Conservation (phyloP, 2,113 vertebrate species). For the Tapirus terrestris region DNA sequence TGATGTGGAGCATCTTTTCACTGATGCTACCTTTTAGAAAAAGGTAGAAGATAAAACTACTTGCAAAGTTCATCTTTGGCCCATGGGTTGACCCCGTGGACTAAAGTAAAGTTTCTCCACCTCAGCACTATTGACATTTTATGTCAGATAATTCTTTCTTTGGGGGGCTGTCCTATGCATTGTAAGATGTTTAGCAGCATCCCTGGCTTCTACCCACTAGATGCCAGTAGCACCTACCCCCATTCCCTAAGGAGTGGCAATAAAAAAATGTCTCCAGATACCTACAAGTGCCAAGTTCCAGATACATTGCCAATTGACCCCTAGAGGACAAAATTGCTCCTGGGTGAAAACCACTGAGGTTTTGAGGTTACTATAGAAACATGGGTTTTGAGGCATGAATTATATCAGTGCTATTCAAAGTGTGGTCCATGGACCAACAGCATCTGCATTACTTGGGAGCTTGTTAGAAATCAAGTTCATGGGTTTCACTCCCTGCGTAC, state of each 20-base stretch:
- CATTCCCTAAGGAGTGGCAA: background rate
- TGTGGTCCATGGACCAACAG: background rate
- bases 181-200: background rate
- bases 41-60: background rate
- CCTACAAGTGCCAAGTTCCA: background rate
- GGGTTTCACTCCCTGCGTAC: background rate
- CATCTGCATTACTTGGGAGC: background rate
- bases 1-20: background rate
- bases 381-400: background rate
- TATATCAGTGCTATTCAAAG: background rate
- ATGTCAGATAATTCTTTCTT: background rate
- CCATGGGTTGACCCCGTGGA: background rate
- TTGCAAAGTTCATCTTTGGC: background rate
- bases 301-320: background rate
- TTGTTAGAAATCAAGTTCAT: background rate
- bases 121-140: background rate
- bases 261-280: background rate
- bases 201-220: background rate
- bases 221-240: background rate
- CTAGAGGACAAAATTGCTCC: background rate
- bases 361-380: conserved; percentile 2
- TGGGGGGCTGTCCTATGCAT: background rate
- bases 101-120: background rate
- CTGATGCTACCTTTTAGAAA: background rate
- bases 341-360: background rate